A percentile compares a stretch with the other conserved stretches of the same genome.
Evolutionary conservation across 1,140 invertebrate species (phyloP).

Genomic region (Drosophila carrolli): DNA sequence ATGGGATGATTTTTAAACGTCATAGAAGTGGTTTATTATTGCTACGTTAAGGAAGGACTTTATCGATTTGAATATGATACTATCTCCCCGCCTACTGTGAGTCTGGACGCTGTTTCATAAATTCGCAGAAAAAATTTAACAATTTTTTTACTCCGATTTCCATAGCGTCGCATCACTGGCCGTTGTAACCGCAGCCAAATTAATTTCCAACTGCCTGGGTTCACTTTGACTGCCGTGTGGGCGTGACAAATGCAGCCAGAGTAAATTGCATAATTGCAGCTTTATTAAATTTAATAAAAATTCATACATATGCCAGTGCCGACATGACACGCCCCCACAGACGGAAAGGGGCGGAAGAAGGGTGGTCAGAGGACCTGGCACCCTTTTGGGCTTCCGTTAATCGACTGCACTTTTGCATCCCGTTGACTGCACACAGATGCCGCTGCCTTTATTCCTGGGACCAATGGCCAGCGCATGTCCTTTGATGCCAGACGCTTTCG

Average conservation of each 20-base stretch:
- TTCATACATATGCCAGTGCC: constrained; percentile 47
- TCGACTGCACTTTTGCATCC: constrained; percentile 79
- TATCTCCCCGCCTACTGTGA: not conserved
- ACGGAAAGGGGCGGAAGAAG: not conserved
- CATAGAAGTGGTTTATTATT: too few relatives aligned
- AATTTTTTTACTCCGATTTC: constrained; percentile 21
- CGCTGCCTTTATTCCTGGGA: not conserved
- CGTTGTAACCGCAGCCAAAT: constrained; percentile 63
- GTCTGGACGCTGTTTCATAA: constrained; percentile 20
- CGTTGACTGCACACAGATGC: constrained; percentile 60
- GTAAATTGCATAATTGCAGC: constrained; percentile 70
- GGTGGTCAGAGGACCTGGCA: constrained; percentile 24
- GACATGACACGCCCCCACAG: constrained; percentile 47
- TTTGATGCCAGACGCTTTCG: constrained; percentile 62
- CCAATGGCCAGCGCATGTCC: constrained; percentile 45
- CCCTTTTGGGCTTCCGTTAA: constrained; percentile 62
- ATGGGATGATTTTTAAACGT: too few relatives aligned
- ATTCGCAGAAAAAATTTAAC: not conserved
- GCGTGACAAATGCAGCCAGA: constrained; percentile 69
- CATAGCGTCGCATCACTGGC: constrained; percentile 1
- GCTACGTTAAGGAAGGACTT: not conserved
- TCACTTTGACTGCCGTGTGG: constrained; percentile 16
- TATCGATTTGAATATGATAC: not conserved
- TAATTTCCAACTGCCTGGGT: constrained; percentile 57
- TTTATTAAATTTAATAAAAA: constrained; percentile 82